phyloP scores from a whole-genome alignment of 2,888 invertebrate species.

The Strigamia maritima region DNA sequence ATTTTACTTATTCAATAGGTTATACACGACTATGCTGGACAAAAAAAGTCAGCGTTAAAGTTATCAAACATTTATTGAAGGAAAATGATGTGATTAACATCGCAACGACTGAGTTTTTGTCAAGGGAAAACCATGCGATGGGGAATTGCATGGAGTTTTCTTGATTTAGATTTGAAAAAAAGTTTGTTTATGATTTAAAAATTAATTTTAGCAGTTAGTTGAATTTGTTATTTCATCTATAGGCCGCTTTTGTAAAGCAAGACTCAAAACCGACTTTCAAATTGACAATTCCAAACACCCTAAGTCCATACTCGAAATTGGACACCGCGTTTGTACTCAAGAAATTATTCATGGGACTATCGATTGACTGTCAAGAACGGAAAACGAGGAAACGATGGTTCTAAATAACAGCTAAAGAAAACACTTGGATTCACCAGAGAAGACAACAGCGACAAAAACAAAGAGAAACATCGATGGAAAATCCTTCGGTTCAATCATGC shows the following conservation, averaged over 20 bases:
- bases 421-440: constrained; percentile 80
- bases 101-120: constrained; percentile 77
- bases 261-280: constrained; percentile 8
- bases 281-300: neutral
- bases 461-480: neutral
- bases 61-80: constrained; percentile 64
- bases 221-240: neutral
- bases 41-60: constrained; percentile 73
- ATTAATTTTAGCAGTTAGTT: neutral
- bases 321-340: neutral
- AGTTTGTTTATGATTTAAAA: neutral
- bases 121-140: constrained; percentile 94
- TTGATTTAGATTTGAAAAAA: constrained; percentile 41
- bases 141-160: constrained; percentile 88
- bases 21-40: constrained; percentile 91
- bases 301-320: neutral
- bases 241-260: neutral
- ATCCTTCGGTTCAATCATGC: too few relatives aligned
- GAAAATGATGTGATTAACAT: constrained; percentile 61
- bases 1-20: constrained; percentile 55
- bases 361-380: neutral
- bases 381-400: neutral
- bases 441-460: constrained; percentile 61
- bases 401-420: constrained; percentile 57
- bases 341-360: neutral